Conservation (phyloP, 2,113 vertebrate species). For the Mormyrus lacerda region DNA sequence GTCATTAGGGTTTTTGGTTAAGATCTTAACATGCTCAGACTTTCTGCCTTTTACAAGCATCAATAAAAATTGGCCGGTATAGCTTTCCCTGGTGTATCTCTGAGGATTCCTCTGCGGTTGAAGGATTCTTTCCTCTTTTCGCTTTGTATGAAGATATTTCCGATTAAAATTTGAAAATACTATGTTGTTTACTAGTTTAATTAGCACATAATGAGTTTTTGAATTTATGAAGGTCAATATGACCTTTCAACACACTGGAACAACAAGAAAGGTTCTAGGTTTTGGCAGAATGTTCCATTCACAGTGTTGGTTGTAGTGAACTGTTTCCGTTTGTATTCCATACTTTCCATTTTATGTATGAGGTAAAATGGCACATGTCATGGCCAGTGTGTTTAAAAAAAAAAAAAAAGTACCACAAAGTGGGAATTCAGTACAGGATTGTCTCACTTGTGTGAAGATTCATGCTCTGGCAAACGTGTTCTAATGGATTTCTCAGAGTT, state of each 20-base stretch:
- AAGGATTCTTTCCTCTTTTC: conserved; percentile 13
- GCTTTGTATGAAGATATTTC: conserved; percentile 8
- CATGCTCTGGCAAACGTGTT: not conserved
- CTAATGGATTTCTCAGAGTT: not conserved
- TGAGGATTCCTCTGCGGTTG: conserved; percentile 20
- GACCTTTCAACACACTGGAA: not conserved
- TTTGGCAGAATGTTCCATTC: not conserved
- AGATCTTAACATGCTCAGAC: not conserved
- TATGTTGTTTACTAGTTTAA: not conserved
- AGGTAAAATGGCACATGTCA: not conserved
- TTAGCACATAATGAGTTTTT: not conserved
- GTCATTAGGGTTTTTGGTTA: not conserved
- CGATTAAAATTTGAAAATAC: conserved; percentile 9
- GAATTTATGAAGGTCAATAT: not conserved
- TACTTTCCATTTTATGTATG: not conserved
- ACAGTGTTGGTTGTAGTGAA: not conserved
- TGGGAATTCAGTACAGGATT: not conserved
- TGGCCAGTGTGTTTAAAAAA: not conserved
- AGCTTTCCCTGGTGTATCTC: not conserved
- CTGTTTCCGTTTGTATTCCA: not conserved
- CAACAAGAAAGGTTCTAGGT: not conserved
- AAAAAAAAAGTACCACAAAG: not conserved
- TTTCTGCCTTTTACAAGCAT: not conserved
- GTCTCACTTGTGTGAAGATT: not conserved
- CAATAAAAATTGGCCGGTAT: conserved; percentile 5